Evolutionary conservation across 2,888 invertebrate species (phyloP).

Genomic region (Hirudinaria manillensis): DNA sequence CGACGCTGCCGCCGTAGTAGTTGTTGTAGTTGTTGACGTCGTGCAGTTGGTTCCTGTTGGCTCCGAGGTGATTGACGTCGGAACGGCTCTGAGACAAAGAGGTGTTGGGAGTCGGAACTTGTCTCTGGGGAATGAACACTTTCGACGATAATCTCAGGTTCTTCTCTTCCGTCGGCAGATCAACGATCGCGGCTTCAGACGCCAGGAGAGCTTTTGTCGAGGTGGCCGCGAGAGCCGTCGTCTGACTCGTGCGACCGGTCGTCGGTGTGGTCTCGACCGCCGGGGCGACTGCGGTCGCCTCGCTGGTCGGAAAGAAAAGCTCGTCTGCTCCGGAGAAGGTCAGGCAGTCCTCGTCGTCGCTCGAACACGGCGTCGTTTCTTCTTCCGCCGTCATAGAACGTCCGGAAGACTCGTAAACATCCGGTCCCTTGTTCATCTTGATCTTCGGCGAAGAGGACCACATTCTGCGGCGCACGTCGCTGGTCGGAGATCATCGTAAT

Average conservation of each 20-base stretch:
- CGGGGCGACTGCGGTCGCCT: neutral
- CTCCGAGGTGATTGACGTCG: neutral
- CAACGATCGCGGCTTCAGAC: neutral
- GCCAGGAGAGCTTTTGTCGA: neutral
- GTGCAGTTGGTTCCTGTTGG: neutral
- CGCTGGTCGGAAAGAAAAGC: neutral
- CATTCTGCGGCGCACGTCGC: neutral
- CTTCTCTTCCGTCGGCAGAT: neutral
- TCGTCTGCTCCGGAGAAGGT: slow-evolving; percentile 26
- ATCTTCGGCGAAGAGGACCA: slow-evolving; percentile 2
- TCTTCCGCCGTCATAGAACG: neutral
- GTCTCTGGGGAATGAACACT: neutral
- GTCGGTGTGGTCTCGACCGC: neutral
- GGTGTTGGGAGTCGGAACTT: neutral
- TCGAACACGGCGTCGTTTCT: slow-evolving; percentile 15
- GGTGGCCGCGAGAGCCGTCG: neutral
- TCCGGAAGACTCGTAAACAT: slow-evolving; percentile 8
- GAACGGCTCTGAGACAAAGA: neutral
- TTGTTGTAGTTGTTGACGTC: slow-evolving; percentile 16
- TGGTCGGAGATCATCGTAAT: neutral
- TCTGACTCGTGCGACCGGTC: neutral
- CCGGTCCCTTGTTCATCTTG: neutral
- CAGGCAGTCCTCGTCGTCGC: slow-evolving; percentile 34
- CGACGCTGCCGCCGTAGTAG: slow-evolving; percentile 4
- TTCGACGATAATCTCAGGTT: neutral